Evolutionary conservation across 30 jellyfish, hydroid and myxozoan genomes (phyloP), one percentile per base, ranked within the genome.

Genomic region (Chironex yamaguchii): DNA sequence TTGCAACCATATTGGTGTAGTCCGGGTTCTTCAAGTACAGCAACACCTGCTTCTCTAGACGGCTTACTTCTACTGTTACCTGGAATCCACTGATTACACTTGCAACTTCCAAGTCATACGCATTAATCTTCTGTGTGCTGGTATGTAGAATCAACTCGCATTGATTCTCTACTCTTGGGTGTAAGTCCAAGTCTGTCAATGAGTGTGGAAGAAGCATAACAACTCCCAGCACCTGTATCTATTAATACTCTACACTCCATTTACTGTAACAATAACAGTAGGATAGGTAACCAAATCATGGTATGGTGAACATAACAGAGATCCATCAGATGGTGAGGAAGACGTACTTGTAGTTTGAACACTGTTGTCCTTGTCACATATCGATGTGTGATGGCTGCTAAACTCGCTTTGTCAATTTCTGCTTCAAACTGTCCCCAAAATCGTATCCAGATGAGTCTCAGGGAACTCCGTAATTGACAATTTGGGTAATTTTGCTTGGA

Each of bases 141-240:
- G 36, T 67, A 73, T 34, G 49, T 12, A 89, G 36, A 89, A 89
- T 35, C 88, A 69, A 79, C 48, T 89, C 90, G n/a, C n/a, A n/a
- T n/a, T n/a, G n/a, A n/a, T n/a, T n/a, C n/a, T n/a, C n/a, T n/a
- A 13, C 11, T 50, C 83, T 30, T 71, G n/a, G n/a, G n/a, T n/a
- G n/a, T n/a, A n/a, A n/a, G n/a, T n/a, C n/a, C n/a, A n/a, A n/a
- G n/a, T n/a, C n/a, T n/a, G n/a, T n/a, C n/a, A n/a, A n/a, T n/a
- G n/a, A n/a, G n/a, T n/a, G n/a, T n/a, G n/a, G n/a, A n/a, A n/a
- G n/a, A n/a, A n/a, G n/a, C n/a, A n/a, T n/a, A n/a, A n/a, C n/a
- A n/a, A n/a, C n/a, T n/a, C n/a, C n/a, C n/a, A n/a, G n/a, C n/a
- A n/a, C n/a, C n/a, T n/a, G n/a, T n/a, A n/a, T n/a, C n/a, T n/a